phyloP scores from a whole-genome alignment of 2,113 vertebrate species.

The Pycnonotus jocosus region DNA sequence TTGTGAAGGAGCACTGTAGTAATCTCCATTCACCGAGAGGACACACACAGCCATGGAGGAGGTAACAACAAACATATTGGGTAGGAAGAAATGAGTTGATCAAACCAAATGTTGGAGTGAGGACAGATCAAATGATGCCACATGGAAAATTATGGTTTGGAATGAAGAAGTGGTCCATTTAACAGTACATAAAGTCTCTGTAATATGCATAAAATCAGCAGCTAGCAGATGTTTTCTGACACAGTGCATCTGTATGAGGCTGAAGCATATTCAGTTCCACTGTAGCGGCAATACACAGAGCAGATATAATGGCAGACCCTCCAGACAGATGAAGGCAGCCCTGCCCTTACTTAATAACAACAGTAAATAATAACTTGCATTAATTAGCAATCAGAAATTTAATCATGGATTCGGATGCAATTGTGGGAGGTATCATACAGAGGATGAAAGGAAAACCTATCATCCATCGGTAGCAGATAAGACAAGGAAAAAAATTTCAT shows the following conservation, averaged over 20 bases:
- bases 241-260: slow-evolving; percentile 43
- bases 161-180: slow-evolving; percentile 64
- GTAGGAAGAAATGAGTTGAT: slow-evolving; percentile 50
- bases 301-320: slow-evolving; percentile 28
- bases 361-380: slow-evolving; percentile 32
- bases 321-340: slow-evolving; percentile 30
- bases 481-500: not conserved
- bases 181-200: slow-evolving; percentile 63
- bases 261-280: not conserved
- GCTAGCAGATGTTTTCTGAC: slow-evolving; percentile 64
- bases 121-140: slow-evolving; percentile 58
- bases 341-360: not conserved
- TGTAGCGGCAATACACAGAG: not conserved
- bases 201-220: slow-evolving; percentile 64
- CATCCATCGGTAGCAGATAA: not conserved
- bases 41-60: not conserved
- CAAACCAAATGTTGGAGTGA: slow-evolving; percentile 56
- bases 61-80: slow-evolving; percentile 11
- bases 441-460: not conserved
- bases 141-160: slow-evolving; percentile 62
- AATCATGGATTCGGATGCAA: not conserved
- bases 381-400: slow-evolving; percentile 21
- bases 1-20: not conserved
- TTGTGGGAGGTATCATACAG: not conserved
- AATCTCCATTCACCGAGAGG: slow-evolving; percentile 13